Conservation (phyloP, 2,888 invertebrate species). For the Plagiodera versicolora region DNA sequence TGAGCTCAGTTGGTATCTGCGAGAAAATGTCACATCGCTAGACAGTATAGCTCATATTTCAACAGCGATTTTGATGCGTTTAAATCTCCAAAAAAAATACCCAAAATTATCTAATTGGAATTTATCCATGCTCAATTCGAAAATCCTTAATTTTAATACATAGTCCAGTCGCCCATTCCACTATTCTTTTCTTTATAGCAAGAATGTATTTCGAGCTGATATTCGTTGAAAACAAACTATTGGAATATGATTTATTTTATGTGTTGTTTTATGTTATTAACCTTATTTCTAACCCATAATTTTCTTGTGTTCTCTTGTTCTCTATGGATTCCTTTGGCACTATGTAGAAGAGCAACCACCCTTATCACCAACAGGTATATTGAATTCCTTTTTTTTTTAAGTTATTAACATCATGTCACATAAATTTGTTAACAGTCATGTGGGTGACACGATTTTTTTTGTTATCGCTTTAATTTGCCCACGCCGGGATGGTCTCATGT, state of each 20-base stretch:
- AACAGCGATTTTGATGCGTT: too few relatives aligned
- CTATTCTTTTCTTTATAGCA: too few relatives aligned
- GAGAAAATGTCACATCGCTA: too few relatives aligned
- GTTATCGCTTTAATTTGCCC: not conserved
- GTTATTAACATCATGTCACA: slow-evolving; percentile 1
- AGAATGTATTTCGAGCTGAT: too few relatives aligned
- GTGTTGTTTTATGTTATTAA: slow-evolving; percentile 26
- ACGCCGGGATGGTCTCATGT: not conserved
- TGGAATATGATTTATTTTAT: not conserved
- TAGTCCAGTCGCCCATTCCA: too few relatives aligned
- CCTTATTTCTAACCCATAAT: slow-evolving; percentile 31
- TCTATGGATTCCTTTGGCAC: slow-evolving; percentile 37
- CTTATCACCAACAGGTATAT: slow-evolving; percentile 46
- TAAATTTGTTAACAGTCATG: not conserved
- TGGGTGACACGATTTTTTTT: not conserved
- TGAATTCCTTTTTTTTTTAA: slow-evolving; percentile 34
- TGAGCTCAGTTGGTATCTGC: too few relatives aligned
- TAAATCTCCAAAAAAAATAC: too few relatives aligned
- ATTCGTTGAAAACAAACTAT: too few relatives aligned
- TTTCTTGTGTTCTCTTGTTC: slow-evolving; percentile 41
- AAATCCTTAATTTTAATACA: too few relatives aligned
- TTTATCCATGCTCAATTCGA: too few relatives aligned
- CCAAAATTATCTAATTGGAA: too few relatives aligned
- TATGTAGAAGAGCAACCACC: slow-evolving; percentile 47
- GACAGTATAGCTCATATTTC: too few relatives aligned